phyloP scores from a whole-genome alignment of 2,888 invertebrate genomes.

The Harpalus rubripes region DNA sequence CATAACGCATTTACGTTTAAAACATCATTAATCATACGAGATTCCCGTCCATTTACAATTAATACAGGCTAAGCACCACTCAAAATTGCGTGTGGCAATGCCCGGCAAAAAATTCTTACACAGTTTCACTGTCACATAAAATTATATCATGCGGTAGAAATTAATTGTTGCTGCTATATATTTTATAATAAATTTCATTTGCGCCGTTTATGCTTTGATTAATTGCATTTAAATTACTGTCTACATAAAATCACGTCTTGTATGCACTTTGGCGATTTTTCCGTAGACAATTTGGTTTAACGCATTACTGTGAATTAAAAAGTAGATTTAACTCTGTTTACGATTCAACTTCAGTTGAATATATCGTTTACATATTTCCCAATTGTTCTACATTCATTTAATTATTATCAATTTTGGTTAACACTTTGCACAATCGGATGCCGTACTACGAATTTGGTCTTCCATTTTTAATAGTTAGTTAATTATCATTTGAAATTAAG shows the following conservation, averaged over 20 bases:
- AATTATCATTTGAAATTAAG: too few relatives aligned
- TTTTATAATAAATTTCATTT: conserved; percentile 14
- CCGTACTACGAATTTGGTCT: too few relatives aligned
- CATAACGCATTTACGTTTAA: conserved; percentile 66
- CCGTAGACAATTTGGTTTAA: too few relatives aligned
- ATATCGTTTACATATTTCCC: too few relatives aligned
- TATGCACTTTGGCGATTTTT: background rate
- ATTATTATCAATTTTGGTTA: too few relatives aligned
- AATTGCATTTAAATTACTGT: background rate
- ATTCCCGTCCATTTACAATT: conserved; percentile 56
- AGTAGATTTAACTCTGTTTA: too few relatives aligned
- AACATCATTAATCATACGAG: conserved; percentile 65
- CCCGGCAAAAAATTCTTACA: conserved; percentile 27
- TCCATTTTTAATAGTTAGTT: too few relatives aligned
- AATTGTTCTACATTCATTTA: too few relatives aligned
- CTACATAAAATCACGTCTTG: background rate
- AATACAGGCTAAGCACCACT: conserved; percentile 54
- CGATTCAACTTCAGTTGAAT: too few relatives aligned
- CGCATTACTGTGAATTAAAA: too few relatives aligned
- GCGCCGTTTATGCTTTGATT: background rate
- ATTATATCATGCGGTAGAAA: conserved; percentile 17
- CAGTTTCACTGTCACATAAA: conserved; percentile 36
- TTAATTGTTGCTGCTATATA: conserved; percentile 36
- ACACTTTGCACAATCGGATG: too few relatives aligned
- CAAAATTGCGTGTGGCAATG: conserved; percentile 31